These are phyloP conservation scores for Apomyelois bistriatella DNA, from an alignment of 2,888 invertebrate genomes.

Conservation along the genomic window DNA sequence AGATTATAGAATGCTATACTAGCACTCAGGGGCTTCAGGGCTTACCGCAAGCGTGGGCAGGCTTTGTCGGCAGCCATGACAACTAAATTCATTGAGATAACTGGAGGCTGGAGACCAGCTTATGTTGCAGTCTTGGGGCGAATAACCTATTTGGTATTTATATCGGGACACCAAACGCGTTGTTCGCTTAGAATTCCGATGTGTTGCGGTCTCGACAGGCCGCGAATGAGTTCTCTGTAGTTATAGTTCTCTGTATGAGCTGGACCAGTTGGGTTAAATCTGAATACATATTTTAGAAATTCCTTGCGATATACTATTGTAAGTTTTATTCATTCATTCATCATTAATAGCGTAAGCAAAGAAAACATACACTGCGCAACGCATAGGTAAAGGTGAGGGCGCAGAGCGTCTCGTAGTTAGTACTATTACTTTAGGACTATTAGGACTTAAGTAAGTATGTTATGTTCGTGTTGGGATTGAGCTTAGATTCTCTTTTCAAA, in stretches of 20 bases:
- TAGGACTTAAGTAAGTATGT: no score
- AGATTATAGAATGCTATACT: no score
- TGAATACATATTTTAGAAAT: not conserved
- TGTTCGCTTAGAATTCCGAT: conserved; percentile 20
- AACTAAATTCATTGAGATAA: conserved; percentile 43
- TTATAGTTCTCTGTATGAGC: no score
- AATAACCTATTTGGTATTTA: conserved; percentile 34
- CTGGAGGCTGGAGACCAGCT: conserved; percentile 19
- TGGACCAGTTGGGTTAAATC: not conserved
- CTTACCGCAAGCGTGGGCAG: conserved; percentile 32
- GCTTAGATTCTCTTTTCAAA: no score
- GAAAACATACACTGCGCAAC: no score
- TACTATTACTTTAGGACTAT: no score
- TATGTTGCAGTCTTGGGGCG: conserved; percentile 27
- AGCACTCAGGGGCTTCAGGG: conserved; percentile 10
- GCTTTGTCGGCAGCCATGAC: conserved; percentile 35
- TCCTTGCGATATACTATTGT: no score
- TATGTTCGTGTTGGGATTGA: no score
- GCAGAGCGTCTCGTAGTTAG: no score
- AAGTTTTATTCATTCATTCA: no score
- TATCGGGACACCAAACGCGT: conserved; percentile 24
- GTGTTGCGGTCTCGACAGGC: not conserved
- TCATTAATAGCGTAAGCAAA: no score
- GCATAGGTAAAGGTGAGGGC: no score
- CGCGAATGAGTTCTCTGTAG: not conserved